Conservation (phyloP, 2,113 vertebrate species). For the Phycodurus eques region DNA sequence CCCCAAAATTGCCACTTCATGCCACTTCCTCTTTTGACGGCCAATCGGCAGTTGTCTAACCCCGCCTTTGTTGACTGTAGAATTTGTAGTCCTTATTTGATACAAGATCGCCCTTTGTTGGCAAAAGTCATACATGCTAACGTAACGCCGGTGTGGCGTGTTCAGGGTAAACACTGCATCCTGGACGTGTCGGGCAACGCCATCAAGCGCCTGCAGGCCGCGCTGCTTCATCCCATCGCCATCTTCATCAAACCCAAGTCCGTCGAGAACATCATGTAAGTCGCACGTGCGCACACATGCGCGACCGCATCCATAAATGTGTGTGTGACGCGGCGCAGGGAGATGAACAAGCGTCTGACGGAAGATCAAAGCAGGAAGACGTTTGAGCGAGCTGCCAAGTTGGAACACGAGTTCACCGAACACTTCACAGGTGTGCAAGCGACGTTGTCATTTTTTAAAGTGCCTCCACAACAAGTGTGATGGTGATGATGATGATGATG, state of each 20-base stretch:
- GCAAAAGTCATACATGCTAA: background rate
- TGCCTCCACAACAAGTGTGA: too few relatives aligned
- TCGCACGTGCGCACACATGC: background rate
- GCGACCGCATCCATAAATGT: background rate
- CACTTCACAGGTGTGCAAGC: constrained; percentile 88
- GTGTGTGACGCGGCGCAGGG: constrained; percentile 69
- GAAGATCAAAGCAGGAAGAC: constrained; percentile 95
- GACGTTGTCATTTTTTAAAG: background rate
- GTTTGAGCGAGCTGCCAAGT: constrained; percentile 90
- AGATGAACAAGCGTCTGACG: constrained; percentile 96
- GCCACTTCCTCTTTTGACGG: too few relatives aligned
- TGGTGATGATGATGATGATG: background rate
- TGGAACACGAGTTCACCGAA: constrained; percentile 98
- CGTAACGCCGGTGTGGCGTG: background rate
- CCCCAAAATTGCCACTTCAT: too few relatives aligned
- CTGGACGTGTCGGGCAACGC: constrained; percentile 98
- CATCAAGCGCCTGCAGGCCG: constrained; percentile 95
- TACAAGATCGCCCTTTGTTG: background rate
- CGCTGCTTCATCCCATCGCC: constrained; percentile 90
- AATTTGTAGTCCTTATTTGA: background rate
- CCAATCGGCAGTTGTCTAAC: too few relatives aligned
- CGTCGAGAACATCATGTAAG: constrained; percentile 97
- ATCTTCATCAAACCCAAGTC: constrained; percentile 97
- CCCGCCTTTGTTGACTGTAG: too few relatives aligned
- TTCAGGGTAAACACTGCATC: constrained; percentile 96